Base-by-base conservation (phyloP, 1,140 invertebrate species). In the Cherax quadricarinatus region DNA sequence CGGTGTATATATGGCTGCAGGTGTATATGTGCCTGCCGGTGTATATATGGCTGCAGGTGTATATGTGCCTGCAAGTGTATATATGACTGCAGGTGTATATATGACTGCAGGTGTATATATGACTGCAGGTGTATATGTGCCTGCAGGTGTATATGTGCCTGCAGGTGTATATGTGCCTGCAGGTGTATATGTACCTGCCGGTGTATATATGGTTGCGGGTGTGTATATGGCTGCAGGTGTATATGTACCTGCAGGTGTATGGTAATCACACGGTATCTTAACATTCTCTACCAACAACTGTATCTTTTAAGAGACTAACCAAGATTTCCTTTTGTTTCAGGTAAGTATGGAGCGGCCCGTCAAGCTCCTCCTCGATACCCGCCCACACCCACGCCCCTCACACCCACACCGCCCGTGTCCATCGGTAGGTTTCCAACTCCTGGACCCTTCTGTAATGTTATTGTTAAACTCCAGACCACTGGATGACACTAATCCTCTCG, bases 301-400 rank as follows among this genome's bases (percentile, higher is more conserved):
- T 41, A 41, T 41, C 30, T 41, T 41, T 41, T 41, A 41, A 0
- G 30, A 41, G 30, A 41, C 30, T 41, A 41, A 41, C 30, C 30
- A 41, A 41, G 30, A 5, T 91, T 73, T 51, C 41, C 48, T 86
- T 49, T 86, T 49, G 9, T 85, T 60, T 49, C 89, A 91, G 89
- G 89, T 91, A 91, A 91, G 89, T 91, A 91, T 91, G 89, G 89
- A 91, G 89, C 89, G 89, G 89, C 83, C 83, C 89, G 89, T n/a
- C 82, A 57, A 91, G 82, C 89, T 66, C 82, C 89, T 70, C 89
- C 89, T 70, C 89, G 89, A 49, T 91, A 91, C 83, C 82, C 89
- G 70, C 82, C 89, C 70, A 91, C 89, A 57, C 89, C 89, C 83
- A 85, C 88, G 51, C 88, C 88, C 66, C 88, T 90, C 81, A 90